Percentiles rank a stretch among this genome's conserved stretches.
These are phyloP conservation scores for Crambe crambe DNA, from an alignment of 37 sponge, comb jelly and placozoan species.

Conservation along the genomic window DNA sequence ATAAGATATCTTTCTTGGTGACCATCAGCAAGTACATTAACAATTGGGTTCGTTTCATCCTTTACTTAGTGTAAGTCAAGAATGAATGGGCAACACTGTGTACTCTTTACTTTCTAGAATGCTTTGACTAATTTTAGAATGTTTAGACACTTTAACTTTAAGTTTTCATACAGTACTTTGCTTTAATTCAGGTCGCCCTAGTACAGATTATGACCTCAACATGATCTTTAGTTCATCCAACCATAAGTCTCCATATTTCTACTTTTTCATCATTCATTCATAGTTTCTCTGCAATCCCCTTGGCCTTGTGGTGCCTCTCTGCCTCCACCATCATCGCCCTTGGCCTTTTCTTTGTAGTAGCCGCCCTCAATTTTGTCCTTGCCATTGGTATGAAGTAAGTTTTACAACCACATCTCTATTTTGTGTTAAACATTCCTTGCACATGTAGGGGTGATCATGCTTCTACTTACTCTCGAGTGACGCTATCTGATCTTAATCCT, in stretches of 20 bases:
- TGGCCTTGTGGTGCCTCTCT: slow-evolving; percentile 54
- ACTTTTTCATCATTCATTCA: too few species aligned
- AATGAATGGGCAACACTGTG: too few species aligned
- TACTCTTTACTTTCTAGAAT: too few species aligned
- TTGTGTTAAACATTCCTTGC: too few species aligned
- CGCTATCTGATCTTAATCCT: not conserved
- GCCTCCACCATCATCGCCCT: slow-evolving; percentile 57
- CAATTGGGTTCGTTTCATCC: slow-evolving; percentile 52
- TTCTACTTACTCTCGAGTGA: not conserved
- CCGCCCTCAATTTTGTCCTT: slow-evolving; percentile 67
- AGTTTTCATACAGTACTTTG: too few species aligned
- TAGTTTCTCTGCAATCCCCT: slow-evolving; percentile 47
- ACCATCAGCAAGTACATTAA: slow-evolving; percentile 50
- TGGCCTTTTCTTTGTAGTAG: slow-evolving; percentile 46
- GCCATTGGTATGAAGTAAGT: slow-evolving; percentile 78
- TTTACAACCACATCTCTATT: too few species aligned
- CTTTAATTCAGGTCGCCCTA: too few species aligned
- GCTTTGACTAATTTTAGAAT: too few species aligned
- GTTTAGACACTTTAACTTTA: too few species aligned
- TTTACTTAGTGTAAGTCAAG: slow-evolving; percentile 56
- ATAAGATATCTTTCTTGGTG: slow-evolving; percentile 43
- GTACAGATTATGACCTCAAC: too few species aligned
- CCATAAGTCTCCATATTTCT: too few species aligned
- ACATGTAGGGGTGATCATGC: not conserved
- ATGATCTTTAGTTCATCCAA: too few species aligned